phyloP scores from a whole-genome alignment of 2,888 invertebrate genomes.

The Brenthis hecate region DNA sequence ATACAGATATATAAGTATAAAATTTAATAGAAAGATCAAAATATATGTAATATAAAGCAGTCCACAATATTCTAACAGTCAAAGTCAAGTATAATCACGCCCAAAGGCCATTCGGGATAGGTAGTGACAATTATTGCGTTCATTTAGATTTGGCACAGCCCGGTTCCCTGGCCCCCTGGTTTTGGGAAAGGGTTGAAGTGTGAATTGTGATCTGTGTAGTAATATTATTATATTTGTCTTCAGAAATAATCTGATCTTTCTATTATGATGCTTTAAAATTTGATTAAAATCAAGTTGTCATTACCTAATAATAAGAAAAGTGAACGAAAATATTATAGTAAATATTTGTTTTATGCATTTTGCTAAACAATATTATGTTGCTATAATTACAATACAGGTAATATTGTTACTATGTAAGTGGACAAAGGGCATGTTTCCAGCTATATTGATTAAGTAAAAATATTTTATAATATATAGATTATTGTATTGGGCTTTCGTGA shows the following conservation, averaged over 20 bases:
- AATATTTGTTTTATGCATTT: too few relatives aligned
- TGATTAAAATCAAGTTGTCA: too few relatives aligned
- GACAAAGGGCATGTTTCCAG: too few relatives aligned
- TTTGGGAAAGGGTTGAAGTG: conserved; percentile 57
- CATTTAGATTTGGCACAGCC: conserved; percentile 79
- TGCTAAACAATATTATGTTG: too few relatives aligned
- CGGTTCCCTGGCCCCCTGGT: conserved; percentile 56
- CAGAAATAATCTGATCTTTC: background rate
- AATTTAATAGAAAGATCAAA: too few relatives aligned
- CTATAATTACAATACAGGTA: too few relatives aligned
- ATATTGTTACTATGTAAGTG: too few relatives aligned
- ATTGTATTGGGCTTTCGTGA: background rate
- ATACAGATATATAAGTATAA: too few relatives aligned
- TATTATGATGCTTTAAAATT: conserved; percentile 1
- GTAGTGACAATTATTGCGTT: conserved; percentile 78
- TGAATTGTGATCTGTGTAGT: conserved; percentile 10
- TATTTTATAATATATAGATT: too few relatives aligned
- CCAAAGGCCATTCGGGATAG: conserved; percentile 52
- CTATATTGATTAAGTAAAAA: too few relatives aligned
- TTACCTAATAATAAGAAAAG: too few relatives aligned
- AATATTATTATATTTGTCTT: conserved; percentile 17
- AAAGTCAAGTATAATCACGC: conserved; percentile 47
- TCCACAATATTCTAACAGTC: conserved; percentile 35
- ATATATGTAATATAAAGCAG: background rate
- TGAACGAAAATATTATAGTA: too few relatives aligned